These are phyloP conservation scores for Illadopsis cleaveri DNA, from an alignment of 2,113 vertebrate genomes.

Conservation along the genomic window DNA sequence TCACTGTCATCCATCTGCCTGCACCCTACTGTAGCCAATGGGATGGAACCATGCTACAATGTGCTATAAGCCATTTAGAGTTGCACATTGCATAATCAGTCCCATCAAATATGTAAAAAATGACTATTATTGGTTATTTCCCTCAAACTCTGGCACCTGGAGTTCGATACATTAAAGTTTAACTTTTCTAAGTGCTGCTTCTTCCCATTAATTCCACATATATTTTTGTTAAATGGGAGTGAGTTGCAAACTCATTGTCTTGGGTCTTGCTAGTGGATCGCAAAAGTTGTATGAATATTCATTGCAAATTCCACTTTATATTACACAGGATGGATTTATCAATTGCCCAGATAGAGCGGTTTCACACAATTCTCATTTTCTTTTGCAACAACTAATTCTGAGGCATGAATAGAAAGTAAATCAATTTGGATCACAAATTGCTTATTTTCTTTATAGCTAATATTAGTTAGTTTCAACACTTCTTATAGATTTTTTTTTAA, in stretches of 20 bases:
- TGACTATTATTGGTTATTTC: conserved; percentile 86
- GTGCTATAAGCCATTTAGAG: conserved; percentile 90
- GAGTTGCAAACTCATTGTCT: conserved; percentile 69
- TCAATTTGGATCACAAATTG: conserved; percentile 47
- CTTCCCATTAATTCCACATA: conserved; percentile 74
- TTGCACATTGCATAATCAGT: conserved; percentile 89
- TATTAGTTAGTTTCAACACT: conserved; percentile 56
- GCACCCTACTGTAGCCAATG: conserved; percentile 91
- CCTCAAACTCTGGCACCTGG: conserved; percentile 83
- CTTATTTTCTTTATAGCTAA: conserved; percentile 63
- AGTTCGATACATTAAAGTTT: conserved; percentile 80
- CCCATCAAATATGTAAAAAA: conserved; percentile 90
- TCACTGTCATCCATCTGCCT: conserved; percentile 97
- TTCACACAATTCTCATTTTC: conserved; percentile 65
- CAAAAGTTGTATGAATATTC: conserved; percentile 78
- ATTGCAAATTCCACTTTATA: conserved; percentile 68
- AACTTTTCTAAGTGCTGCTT: conserved; percentile 76
- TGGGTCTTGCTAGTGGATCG: conserved; percentile 67
- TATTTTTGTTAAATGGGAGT: conserved; percentile 66
- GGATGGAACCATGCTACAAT: conserved; percentile 88
- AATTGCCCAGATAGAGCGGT: conserved; percentile 52
- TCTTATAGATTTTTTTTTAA: conserved; percentile 44
- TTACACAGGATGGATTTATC: conserved; percentile 66
- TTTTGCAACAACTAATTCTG: conserved; percentile 51
- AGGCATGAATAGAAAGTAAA: conserved; percentile 59